Percentiles rank a stretch among this genome's conserved stretches.
These are phyloP conservation scores for Amphipyra tragopoginis DNA, from an alignment of 2,888 invertebrate genomes.

Conservation along the genomic window DNA sequence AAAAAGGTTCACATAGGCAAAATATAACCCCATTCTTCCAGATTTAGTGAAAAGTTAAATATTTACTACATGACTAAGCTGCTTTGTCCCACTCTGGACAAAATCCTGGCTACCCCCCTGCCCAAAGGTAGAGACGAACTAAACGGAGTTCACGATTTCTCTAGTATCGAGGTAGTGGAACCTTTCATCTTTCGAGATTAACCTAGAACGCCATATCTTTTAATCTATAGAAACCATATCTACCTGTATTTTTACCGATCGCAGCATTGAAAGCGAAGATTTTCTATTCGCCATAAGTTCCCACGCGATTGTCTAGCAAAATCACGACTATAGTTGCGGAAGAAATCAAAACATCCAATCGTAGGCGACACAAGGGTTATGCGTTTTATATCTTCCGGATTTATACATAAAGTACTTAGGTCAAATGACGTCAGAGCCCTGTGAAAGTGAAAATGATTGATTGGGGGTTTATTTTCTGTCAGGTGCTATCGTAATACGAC, in stretches of 20 bases:
- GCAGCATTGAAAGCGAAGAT: constrained; percentile 38
- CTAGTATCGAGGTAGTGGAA: no score
- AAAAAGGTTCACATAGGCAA: no score
- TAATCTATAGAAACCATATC: constrained; percentile 24
- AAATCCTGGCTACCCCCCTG: no score
- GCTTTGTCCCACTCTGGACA: no score
- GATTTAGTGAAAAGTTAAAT: no score
- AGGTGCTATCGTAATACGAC: no score
- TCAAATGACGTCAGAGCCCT: not conserved
- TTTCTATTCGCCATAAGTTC: constrained; percentile 51
- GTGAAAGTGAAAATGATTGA: not conserved
- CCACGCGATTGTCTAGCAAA: constrained; percentile 43
- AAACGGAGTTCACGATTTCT: no score
- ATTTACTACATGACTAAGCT: no score
- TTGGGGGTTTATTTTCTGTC: not conserved
- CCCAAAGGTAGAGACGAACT: no score
- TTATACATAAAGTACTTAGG: not conserved
- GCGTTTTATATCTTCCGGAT: constrained; percentile 18
- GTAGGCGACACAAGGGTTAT: constrained; percentile 16
- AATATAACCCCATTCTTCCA: no score
- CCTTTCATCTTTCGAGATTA: not conserved
- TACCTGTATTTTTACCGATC: not conserved
- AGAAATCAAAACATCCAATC: constrained; percentile 32
- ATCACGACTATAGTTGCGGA: constrained; percentile 31
- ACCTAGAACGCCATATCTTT: constrained; percentile 1